Evolutionary conservation across 2,888 invertebrate species (phyloP).

Genomic region (Pseudeuparius sepicola): DNA sequence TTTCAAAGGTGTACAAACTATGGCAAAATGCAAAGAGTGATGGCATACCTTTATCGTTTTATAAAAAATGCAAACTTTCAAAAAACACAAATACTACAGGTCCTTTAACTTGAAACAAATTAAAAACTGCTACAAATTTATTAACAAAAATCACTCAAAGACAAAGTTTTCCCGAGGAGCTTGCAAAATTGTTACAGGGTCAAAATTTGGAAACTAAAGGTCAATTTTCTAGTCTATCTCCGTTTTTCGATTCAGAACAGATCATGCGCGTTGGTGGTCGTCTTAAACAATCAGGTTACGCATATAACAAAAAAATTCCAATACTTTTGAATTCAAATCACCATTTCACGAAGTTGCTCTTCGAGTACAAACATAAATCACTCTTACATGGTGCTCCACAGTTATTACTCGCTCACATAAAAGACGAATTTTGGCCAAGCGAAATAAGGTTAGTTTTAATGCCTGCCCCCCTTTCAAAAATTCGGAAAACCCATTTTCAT

Average conservation of each 20-base stretch:
- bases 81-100: background rate
- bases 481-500: no score
- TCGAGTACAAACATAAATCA: constrained; percentile 1
- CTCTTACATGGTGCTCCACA: constrained; percentile 1
- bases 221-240: background rate
- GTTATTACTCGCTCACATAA: background rate
- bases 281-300: background rate
- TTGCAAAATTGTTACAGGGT: background rate
- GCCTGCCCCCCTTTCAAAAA: no score
- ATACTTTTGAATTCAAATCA: background rate
- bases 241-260: background rate
- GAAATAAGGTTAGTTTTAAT: no score
- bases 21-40: constrained; percentile 1
- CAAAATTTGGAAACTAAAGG: background rate
- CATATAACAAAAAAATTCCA: background rate
- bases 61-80: background rate
- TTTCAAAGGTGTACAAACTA: no score
- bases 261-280: background rate
- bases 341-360: background rate
- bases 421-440: constrained; percentile 2
- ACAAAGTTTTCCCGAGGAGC: background rate
- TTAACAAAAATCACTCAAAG: background rate
- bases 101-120: background rate
- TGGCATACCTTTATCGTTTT: background rate
- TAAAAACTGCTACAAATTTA: background rate